Percentiles rank a stretch among this genome's conserved stretches.
Conservation (phyloP, 1,140 invertebrate species). For the Achatina immaculata region DNA sequence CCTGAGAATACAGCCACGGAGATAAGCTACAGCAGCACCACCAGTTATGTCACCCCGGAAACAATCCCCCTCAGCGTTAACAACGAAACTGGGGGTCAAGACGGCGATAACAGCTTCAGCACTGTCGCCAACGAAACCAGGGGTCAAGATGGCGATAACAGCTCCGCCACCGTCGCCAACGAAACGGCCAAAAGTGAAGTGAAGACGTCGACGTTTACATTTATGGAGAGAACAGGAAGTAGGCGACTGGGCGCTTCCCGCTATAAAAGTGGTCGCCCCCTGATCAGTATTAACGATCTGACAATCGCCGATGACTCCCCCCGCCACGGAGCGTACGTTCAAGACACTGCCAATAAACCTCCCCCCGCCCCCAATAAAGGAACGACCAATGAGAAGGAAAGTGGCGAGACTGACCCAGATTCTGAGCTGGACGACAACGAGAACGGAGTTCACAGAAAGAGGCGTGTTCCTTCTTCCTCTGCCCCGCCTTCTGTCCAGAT, state of each 20-base stretch:
- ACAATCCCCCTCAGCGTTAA: too few relatives aligned
- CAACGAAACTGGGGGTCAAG: too few relatives aligned
- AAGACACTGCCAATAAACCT: not conserved
- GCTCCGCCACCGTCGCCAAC: too few relatives aligned
- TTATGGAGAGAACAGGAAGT: not conserved
- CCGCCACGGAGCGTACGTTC: not conserved
- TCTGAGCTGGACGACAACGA: not conserved
- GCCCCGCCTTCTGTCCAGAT: slow-evolving; percentile 6
- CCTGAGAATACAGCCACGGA: too few relatives aligned
- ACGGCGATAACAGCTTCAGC: too few relatives aligned
- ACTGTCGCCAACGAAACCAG: too few relatives aligned
- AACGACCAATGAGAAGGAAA: not conserved
- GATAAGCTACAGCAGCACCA: too few relatives aligned
- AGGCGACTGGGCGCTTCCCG: not conserved
- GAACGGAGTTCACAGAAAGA: not conserved
- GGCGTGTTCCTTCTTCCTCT: not conserved
- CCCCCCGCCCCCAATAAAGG: not conserved
- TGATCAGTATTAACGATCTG: not conserved
- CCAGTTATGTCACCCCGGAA: too few relatives aligned
- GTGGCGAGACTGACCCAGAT: not conserved
- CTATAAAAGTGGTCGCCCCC: not conserved
- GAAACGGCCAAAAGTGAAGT: not conserved
- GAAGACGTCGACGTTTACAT: not conserved
- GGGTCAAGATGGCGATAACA: too few relatives aligned
- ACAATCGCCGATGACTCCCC: not conserved